phyloP scores from a whole-genome alignment of 2,888 invertebrate genomes.

The Camptogramma bilineatum region DNA sequence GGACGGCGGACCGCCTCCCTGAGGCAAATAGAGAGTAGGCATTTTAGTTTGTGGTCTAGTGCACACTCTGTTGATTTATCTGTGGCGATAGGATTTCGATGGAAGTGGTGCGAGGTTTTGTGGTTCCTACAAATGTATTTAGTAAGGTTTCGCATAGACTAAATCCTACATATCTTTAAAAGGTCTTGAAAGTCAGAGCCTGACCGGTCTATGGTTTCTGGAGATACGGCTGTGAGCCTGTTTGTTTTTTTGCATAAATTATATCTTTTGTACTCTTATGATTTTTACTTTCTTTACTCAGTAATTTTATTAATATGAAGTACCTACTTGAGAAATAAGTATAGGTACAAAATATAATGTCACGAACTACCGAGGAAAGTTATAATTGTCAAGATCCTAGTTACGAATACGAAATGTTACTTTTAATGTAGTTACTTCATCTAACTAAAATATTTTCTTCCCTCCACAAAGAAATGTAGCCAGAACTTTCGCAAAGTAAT shows the following conservation, averaged over 20 bases:
- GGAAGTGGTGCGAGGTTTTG: too few relatives aligned
- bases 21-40: constrained; percentile 44
- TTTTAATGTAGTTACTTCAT: constrained; percentile 14
- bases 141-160: too few relatives aligned
- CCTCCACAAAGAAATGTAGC: constrained; percentile 9
- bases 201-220: too few relatives aligned
- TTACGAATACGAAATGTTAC: neutral
- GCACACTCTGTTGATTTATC: neutral
- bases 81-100: neutral
- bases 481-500: constrained; percentile 28
- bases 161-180: neutral
- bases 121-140: too few relatives aligned
- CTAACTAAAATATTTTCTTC: constrained; percentile 20
- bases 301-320: too few relatives aligned
- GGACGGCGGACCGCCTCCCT: constrained; percentile 86
- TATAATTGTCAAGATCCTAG: neutral
- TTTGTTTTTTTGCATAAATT: too few relatives aligned
- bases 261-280: too few relatives aligned
- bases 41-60: constrained; percentile 10
- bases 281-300: too few relatives aligned
- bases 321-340: neutral
- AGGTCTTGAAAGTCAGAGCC: too few relatives aligned
- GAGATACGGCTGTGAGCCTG: neutral
- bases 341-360: neutral
- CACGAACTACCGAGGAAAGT: neutral